Evolutionary conservation across 1,140 invertebrate species (phyloP).

Genomic region (Nylanderia fulva): DNA sequence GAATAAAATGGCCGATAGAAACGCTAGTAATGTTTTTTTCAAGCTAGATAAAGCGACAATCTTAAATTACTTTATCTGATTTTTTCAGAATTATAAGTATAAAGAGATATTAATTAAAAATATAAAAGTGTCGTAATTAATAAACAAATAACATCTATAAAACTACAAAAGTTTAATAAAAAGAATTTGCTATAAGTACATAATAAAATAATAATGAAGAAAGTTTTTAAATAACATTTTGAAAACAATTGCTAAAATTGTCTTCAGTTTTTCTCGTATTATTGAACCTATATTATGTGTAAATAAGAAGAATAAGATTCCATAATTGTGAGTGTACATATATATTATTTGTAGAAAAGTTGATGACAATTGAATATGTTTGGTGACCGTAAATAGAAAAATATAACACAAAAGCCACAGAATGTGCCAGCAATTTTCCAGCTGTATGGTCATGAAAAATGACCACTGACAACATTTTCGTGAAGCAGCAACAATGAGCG

Average conservation of each 20-base stretch:
- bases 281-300: background rate
- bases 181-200: background rate
- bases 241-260: background rate
- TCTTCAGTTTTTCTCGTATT: background rate
- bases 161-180: background rate
- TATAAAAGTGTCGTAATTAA: background rate
- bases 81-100: background rate
- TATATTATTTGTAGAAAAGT: conserved; percentile 3
- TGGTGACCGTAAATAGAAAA: conserved; percentile 1
- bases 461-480: conserved; percentile 40
- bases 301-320: background rate
- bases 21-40: conserved; percentile 42
- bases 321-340: background rate
- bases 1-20: conserved; percentile 8
- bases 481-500: conserved; percentile 32
- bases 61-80: background rate
- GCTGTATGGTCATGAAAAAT: conserved; percentile 24
- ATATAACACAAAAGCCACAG: conserved; percentile 1
- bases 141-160: background rate
- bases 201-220: background rate
- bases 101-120: conserved; percentile 7
- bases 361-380: background rate
- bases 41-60: conserved; percentile 37
- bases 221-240: background rate
- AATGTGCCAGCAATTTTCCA: conserved; percentile 35